These are phyloP conservation scores for Urophycis tenuis DNA, from an alignment of 2,797 vertebrate species.

Conservation along the genomic window DNA sequence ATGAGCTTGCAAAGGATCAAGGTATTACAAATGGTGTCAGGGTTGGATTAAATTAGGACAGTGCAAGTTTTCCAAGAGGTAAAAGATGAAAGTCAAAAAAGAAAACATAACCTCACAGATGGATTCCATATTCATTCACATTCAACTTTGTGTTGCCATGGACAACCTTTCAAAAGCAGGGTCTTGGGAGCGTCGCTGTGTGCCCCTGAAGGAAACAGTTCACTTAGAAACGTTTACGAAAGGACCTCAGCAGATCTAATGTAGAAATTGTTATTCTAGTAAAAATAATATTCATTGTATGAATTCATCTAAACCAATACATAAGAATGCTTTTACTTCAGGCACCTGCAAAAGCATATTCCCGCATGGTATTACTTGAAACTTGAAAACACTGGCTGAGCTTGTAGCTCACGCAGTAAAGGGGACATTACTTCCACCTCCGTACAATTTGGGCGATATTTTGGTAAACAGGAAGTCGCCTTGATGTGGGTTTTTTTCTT, in stretches of 20 bases:
- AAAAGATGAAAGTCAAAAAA: background rate
- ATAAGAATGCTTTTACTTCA: background rate
- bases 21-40: background rate
- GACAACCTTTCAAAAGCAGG: constrained; percentile 23
- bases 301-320: background rate
- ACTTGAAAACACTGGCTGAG: background rate
- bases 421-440: background rate
- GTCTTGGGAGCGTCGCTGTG: background rate
- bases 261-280: background rate
- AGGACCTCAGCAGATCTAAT: background rate
- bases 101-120: background rate
- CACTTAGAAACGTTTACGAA: background rate
- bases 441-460: background rate
- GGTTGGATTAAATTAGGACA: background rate
- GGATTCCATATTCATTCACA: background rate
- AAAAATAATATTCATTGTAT: background rate
- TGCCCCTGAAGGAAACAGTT: background rate
- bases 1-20: constrained; percentile 28
- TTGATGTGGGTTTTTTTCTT: constrained; percentile 17
- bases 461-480: background rate
- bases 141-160: constrained; percentile 36
- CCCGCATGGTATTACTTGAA: background rate
- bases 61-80: background rate
- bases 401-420: background rate
- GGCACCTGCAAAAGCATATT: too few relatives aligned